Percentiles rank a stretch among this genome's conserved stretches.
Evolutionary conservation across 2,113 vertebrate genomes (phyloP).

Genomic region (Murina feae): DNA sequence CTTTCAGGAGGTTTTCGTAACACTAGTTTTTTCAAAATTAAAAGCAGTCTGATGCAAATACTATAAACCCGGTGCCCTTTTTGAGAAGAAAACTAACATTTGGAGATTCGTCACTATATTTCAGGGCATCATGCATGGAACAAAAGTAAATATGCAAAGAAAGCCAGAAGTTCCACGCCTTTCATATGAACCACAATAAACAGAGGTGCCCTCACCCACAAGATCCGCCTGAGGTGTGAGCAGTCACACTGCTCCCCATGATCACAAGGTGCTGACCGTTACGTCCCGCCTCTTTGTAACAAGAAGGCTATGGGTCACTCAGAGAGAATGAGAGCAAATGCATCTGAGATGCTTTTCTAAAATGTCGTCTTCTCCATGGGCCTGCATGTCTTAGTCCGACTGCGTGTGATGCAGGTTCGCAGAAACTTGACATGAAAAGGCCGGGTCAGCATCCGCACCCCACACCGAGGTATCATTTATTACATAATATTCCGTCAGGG

Average conservation of each 20-base stretch:
- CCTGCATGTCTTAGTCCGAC: not conserved
- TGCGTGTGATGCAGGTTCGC: not conserved
- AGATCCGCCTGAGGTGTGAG: not conserved
- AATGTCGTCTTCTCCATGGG: not conserved
- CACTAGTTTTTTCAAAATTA: slow-evolving; percentile 10
- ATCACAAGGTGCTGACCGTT: not conserved
- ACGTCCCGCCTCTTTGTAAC: not conserved
- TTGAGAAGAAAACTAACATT: slow-evolving; percentile 13
- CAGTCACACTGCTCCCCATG: not conserved
- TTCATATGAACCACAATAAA: slow-evolving; percentile 22
- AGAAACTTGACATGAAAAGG: not conserved
- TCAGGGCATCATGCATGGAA: not conserved
- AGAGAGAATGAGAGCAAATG: not conserved
- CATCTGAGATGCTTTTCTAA: not conserved
- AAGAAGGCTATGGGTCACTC: not conserved
- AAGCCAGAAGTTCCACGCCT: not conserved
- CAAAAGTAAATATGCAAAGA: not conserved
- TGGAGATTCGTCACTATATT: not conserved
- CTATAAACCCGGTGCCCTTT: not conserved
- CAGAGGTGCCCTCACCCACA: not conserved
- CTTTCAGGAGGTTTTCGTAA: not conserved
- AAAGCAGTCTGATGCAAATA: not conserved
- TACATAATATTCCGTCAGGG: not conserved
- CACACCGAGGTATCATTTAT: not conserved
- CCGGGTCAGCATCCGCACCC: not conserved